Evolutionary conservation across 2,113 vertebrate species (phyloP).

Genomic region (Diadophis punctatus): DNA sequence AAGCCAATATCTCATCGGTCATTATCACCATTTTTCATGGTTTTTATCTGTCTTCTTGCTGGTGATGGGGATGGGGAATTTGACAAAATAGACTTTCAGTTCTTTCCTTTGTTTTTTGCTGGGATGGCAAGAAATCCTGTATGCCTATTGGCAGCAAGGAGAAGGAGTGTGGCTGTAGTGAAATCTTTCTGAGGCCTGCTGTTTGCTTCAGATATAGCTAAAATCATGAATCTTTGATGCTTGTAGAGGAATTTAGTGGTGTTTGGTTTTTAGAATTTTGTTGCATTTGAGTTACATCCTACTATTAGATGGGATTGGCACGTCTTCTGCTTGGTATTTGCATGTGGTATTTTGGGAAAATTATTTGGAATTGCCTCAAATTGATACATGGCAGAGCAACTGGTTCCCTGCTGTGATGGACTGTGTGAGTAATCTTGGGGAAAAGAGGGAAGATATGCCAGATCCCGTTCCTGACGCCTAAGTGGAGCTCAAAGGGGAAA

Average conservation of each 20-base stretch:
- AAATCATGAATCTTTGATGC: background rate
- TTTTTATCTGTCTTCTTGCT: background rate
- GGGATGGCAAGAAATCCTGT: background rate
- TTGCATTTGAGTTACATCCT: background rate
- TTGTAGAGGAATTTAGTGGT: background rate
- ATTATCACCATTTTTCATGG: background rate
- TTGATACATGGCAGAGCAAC: background rate
- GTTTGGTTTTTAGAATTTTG: background rate
- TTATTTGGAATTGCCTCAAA: background rate
- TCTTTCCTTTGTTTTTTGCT: background rate
- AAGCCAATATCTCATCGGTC: background rate
- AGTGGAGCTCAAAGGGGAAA: background rate
- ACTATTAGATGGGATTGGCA: background rate
- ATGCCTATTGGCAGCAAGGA: background rate
- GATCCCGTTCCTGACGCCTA: background rate
- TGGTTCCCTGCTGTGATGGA: background rate
- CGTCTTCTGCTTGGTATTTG: background rate
- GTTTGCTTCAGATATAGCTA: background rate
- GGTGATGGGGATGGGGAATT: background rate
- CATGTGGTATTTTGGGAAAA: background rate
- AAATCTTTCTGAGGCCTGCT: background rate
- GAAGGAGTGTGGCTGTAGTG: background rate
- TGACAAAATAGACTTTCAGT: background rate
- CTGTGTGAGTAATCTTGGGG: background rate
- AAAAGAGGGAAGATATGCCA: background rate